phyloP scores from a whole-genome alignment of 2,797 vertebrate genomes.

The Gobio occitaniae region DNA sequence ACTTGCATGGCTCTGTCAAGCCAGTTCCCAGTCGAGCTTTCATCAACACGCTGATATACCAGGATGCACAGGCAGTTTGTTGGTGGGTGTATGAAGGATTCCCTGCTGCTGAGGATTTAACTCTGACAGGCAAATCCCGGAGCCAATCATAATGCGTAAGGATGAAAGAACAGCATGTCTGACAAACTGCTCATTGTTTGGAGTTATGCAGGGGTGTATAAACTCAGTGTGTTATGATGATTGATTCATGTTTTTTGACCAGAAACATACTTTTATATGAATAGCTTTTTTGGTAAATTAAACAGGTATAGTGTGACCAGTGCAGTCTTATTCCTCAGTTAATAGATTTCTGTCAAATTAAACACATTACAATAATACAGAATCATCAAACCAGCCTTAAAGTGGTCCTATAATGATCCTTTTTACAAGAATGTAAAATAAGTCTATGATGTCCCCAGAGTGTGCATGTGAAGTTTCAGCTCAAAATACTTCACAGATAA shows the following conservation, averaged over 20 bases:
- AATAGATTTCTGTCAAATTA: too few species aligned
- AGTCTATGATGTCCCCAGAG: too few species aligned
- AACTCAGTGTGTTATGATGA: constrained; percentile 3
- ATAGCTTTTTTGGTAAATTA: background rate
- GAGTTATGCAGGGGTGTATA: background rate
- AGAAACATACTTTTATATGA: background rate
- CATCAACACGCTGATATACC: constrained; percentile 64
- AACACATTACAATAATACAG: too few species aligned
- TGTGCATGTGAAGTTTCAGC: too few species aligned
- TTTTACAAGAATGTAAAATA: too few species aligned
- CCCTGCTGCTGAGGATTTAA: constrained; percentile 28
- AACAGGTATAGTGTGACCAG: background rate
- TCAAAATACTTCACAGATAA: too few species aligned
- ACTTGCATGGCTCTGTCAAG: constrained; percentile 70
- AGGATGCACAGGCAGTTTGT: background rate
- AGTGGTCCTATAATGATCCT: too few species aligned
- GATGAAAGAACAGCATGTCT: constrained; percentile 17
- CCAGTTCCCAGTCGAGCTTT: constrained; percentile 62
- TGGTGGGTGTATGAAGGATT: constrained; percentile 12
- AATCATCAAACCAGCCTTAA: too few species aligned
- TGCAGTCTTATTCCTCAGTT: background rate
- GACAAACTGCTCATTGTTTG: constrained; percentile 26
- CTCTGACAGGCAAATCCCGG: constrained; percentile 20
- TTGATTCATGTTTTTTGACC: background rate
- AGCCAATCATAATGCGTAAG: background rate